Percentiles rank a stretch among this genome's conserved stretches.
Conservation (phyloP, 2,113 vertebrate genomes). For the Pedetes capensis region DNA sequence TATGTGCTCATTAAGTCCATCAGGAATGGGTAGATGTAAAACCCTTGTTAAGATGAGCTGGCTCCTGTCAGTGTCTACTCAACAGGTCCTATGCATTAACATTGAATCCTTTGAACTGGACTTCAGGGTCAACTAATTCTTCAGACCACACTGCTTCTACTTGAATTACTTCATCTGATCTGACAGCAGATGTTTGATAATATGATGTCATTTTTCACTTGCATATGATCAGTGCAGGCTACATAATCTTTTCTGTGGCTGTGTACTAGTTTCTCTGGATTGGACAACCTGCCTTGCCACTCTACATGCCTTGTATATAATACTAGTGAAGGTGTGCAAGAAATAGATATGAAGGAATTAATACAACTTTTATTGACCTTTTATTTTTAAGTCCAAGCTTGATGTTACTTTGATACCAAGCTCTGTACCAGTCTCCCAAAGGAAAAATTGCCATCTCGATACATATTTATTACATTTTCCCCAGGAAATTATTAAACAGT, state of each 20-base stretch:
- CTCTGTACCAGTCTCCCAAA: neutral
- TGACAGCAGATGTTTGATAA: slow-evolving; percentile 2
- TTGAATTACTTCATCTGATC: neutral
- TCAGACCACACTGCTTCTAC: neutral
- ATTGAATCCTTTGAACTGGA: neutral
- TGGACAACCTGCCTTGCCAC: neutral
- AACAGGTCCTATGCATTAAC: neutral
- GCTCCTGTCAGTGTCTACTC: neutral
- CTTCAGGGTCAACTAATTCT: neutral
- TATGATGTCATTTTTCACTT: neutral
- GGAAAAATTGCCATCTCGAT: neutral
- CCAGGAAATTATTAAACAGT: neutral
- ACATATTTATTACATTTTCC: slow-evolving; percentile 25
- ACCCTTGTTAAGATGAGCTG: neutral
- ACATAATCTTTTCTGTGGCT: neutral
- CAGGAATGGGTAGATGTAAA: neutral
- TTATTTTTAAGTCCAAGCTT: neutral
- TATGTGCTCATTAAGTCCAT: neutral
- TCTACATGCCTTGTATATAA: neutral
- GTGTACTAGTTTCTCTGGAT: neutral
- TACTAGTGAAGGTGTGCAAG: neutral
- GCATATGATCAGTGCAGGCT: neutral
- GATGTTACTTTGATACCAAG: neutral
- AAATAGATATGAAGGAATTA: neutral
- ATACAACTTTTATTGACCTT: neutral